Base-by-base conservation (phyloP, 37 sponge, comb jelly and placozoan species). In the Chondrosia reniformis region DNA sequence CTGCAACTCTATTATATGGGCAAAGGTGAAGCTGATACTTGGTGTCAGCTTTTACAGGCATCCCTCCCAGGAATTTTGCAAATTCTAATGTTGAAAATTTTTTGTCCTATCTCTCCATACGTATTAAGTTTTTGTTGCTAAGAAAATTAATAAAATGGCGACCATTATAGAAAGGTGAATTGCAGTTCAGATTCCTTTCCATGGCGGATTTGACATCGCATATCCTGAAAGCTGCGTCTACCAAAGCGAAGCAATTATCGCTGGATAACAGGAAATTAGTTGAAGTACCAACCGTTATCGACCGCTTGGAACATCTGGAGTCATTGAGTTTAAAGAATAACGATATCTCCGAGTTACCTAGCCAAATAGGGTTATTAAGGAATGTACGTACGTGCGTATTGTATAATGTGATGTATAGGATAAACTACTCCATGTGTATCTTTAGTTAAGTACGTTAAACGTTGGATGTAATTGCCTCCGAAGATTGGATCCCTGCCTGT, bases 281-380 rank as follows among this genome's bases (percentile, higher is more conserved):
- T 9, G 73, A 31, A 3, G 46, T 89, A 3, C 79, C 89, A 5
- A 38, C 33, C 33, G 39, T 75, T 31, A 69, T 89, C 24, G 78
- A 74, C 6, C 84, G 77, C 43, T 56, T 84, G 7, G 33, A 38
- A n/a, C 64, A 63, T n/a, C 65, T 89, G 31, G 31, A 46, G 19
- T 49, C 59, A 0, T 74, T 89, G 15, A 84, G 85, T 19, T 81
- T 77, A 31, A 89, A 89, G 65, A 84, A 84, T 31, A 89, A 89
- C 55, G 31, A 25, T 13, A 85, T 89, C 44, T 21, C 55, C 27
- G 28, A 27, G 2, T 41, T 84, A 13, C 84, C 84, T 0, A 1
- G 10, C 0, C 73, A 77, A 24, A 28, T 77, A 15, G 73, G 38
- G 15, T 0, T 21, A 0, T 62, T 84, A 13, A 78, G 24, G 44